Evolutionary conservation across 1,140 invertebrate genomes (phyloP).

Genomic region (Nylanderia fulva): DNA sequence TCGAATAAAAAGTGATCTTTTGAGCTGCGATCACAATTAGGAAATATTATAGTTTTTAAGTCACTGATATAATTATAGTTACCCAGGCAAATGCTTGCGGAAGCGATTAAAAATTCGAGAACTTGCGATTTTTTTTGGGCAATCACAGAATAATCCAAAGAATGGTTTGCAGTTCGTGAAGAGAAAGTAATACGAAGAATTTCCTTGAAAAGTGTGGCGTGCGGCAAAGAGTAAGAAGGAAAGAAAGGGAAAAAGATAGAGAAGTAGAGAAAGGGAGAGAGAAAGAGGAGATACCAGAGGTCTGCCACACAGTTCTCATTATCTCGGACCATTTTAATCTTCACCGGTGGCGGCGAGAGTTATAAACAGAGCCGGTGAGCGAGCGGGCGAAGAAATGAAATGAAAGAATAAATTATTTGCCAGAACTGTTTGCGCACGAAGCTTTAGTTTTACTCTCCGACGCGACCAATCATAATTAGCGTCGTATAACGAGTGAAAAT

Average conservation of each 20-base stretch:
- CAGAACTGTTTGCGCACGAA: constrained; percentile 38
- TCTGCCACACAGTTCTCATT: constrained; percentile 75
- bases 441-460: constrained; percentile 50
- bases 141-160: constrained; percentile 54
- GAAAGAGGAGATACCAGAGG: constrained; percentile 7
- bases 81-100: neutral
- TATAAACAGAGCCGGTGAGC: constrained; percentile 71
- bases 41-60: neutral
- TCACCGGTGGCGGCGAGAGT: constrained; percentile 72
- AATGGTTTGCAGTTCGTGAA: constrained; percentile 17
- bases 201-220: neutral
- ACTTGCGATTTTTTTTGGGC: constrained; percentile 11
- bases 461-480: constrained; percentile 60
- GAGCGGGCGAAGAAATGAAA: constrained; percentile 72
- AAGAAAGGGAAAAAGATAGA: constrained; percentile 18
- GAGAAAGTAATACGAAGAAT: constrained; percentile 62
- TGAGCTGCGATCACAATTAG: neutral
- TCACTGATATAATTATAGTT: neutral
- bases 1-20: neutral
- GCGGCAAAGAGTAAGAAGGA: constrained; percentile 34
- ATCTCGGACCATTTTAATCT: constrained; percentile 79
- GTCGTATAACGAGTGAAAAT: constrained; percentile 31
- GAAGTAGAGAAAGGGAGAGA: constrained; percentile 35
- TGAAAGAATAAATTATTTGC: constrained; percentile 78
- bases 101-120: constrained; percentile 52